These are phyloP conservation scores for human DNA, from an alignment of 2,113 vertebrate species.

Conservation along the genomic window GRCh38 chr16:5981001-5981500, in stretches of 20 bases:
- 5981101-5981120: background rate
- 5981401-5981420: background rate
- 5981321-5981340: no score
- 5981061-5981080: background rate
- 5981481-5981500: no score
- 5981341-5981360: background rate
- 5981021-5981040: background rate
- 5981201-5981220: accelerated
- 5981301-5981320: background rate
- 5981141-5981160: background rate
- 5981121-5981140: background rate
- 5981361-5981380: background rate
- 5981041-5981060: accelerated
- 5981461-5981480: background rate
- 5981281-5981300: accelerated
- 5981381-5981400: background rate
- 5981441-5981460: background rate
- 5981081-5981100: no score
- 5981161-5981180: background rate
- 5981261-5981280: no score
- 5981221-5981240: accelerated
- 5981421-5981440: background rate
- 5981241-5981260: no score
- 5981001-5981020: background rate
- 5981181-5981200: accelerated